A percentile compares a stretch with the other conserved stretches of the same genome.
Conservation (phyloP, 2,797 vertebrate species). For the Cygnus olor region DNA sequence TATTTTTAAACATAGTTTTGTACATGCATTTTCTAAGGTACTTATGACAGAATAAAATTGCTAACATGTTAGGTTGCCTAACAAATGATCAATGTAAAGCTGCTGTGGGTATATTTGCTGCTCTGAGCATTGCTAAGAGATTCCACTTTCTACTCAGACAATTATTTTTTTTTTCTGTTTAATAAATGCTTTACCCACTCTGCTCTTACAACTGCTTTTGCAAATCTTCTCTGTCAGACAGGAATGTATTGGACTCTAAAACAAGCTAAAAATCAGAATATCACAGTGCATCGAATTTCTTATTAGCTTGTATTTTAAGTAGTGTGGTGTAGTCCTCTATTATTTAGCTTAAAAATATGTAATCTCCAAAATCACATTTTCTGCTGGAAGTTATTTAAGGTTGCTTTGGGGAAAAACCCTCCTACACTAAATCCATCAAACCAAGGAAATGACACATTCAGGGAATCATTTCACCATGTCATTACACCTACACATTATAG, state of each 20-base stretch:
- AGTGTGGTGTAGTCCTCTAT: neutral
- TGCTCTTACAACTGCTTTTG: neutral
- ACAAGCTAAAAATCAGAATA: neutral
- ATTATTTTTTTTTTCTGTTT: neutral
- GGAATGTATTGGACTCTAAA: neutral
- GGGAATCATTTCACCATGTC: neutral
- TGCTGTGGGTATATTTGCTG: neutral
- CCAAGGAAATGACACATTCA: constrained; percentile 10
- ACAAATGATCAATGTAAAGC: neutral
- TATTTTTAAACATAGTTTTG: constrained; percentile 8
- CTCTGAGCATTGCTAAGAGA: neutral
- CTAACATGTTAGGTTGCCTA: neutral
- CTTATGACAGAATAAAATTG: neutral
- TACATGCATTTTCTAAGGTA: neutral
- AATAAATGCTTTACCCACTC: neutral
- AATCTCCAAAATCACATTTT: constrained; percentile 1
- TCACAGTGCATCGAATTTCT: neutral
- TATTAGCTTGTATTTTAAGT: neutral
- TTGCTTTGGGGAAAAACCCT: constrained; percentile 13
- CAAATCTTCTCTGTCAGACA: neutral
- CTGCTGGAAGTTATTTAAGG: constrained; percentile 4
- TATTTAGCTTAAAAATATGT: neutral
- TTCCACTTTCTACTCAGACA: neutral
- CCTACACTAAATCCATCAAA: neutral
- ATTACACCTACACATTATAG: neutral